Evolutionary conservation across 2,888 invertebrate genomes (phyloP), one percentile per base, ranked within the genome.

Genomic region (Subacronicta megacephala): DNA sequence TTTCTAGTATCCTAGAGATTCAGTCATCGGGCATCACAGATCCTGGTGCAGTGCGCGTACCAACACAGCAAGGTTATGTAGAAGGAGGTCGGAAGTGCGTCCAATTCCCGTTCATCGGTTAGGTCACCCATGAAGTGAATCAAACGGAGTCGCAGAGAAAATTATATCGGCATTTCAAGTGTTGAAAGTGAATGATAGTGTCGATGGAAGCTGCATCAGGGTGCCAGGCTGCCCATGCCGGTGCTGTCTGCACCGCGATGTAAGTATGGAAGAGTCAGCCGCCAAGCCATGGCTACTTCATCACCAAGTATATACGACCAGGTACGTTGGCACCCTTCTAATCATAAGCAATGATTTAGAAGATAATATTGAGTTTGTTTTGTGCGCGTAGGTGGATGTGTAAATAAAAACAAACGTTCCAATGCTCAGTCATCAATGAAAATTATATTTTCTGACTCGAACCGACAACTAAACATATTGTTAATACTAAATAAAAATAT

Each of bases 51-150:
- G 83, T 83, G 84, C 75, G 65, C 57, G 74, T 77, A 75, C 67
- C 66, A 62, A 55, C 69, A 65, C 66, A 62, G 73, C 84, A 88
- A 87, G 87, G 86, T 87, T 87, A 85, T 73, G 75, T 74, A 81
- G 75, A 88, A 85, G 78, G 83, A 84, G 89, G 84, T 89, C 90
- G 88, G 89, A 90, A 88, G 88, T 90, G 88, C 82, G 85, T 89
- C 82, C 83, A 83, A 89, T 88, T 85, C 85, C 78, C 75, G 77
- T 84, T 86, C 82, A 87, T 83, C 86, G 81, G 82, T 81, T 87
- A 83, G 84, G 81, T 89, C 89, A 85, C 81, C 85, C 73, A 79
- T 77, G 80, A 80, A 83, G 85, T 83, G 85, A 82, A 80, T 82
- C 74, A 78, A 83, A 81, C 83, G 77, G 79, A 82, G 83, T 81